Percentiles rank a stretch among this genome's conserved stretches.
These are phyloP conservation scores for Lemur catta DNA, from an alignment of 2,797 vertebrate genomes.

Conservation along the genomic window DNA sequence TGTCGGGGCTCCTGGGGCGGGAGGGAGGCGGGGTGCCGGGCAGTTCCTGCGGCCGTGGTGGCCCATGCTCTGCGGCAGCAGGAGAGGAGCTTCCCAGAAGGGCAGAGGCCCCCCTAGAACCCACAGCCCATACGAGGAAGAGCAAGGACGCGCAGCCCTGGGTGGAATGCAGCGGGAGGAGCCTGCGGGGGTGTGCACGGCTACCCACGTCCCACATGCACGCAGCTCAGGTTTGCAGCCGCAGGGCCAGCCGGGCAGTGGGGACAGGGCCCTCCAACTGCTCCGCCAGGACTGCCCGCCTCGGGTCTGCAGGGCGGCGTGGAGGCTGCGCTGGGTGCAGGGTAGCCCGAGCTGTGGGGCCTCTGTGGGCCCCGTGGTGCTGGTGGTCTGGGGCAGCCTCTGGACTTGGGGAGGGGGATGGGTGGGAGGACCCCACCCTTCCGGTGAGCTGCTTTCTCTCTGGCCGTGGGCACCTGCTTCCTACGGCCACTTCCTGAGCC, in stretches of 20 bases:
- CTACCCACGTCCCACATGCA: too few species aligned
- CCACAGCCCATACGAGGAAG: neutral
- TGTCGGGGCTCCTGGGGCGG: accelerated
- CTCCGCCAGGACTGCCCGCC: accelerated
- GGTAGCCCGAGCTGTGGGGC: neutral
- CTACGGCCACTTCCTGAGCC: neutral
- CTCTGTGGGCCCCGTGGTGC: neutral
- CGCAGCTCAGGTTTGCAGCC: neutral
- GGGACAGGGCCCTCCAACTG: accelerated
- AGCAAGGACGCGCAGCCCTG: accelerated
- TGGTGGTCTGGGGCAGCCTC: neutral
- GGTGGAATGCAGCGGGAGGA: neutral
- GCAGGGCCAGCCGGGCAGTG: neutral
- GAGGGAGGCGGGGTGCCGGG: neutral
- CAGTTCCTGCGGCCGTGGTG: neutral
- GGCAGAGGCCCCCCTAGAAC: neutral
- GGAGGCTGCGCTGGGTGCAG: neutral
- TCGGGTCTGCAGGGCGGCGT: accelerated
- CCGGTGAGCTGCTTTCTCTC: neutral
- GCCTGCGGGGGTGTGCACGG: too few species aligned
- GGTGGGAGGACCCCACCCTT: neutral
- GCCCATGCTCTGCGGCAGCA: neutral
- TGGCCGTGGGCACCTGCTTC: too few species aligned
- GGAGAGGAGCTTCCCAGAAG: neutral
- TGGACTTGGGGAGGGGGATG: neutral